These are phyloP conservation scores for Eristalinus sepulchralis DNA, from an alignment of 2,888 invertebrate species.

Conservation along the genomic window DNA sequence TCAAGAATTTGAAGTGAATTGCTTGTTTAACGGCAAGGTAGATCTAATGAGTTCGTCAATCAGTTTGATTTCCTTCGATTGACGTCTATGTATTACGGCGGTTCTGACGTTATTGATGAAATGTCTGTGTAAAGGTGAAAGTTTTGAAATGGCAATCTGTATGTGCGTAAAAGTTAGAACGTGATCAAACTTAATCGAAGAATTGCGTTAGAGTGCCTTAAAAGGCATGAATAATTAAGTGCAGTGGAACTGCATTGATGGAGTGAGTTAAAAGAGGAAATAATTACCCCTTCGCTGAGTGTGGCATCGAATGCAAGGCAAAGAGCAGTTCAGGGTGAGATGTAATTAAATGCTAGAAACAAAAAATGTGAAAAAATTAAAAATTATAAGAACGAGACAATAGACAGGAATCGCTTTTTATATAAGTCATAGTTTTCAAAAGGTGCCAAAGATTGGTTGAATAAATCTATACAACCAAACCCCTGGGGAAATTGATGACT, in stretches of 20 bases:
- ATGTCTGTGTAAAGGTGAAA: not conserved
- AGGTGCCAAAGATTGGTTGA: no score
- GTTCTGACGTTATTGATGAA: not conserved
- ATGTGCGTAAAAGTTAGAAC: not conserved
- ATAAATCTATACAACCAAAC: no score
- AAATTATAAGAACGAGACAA: no score
- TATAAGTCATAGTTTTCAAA: no score
- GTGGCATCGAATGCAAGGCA: not conserved
- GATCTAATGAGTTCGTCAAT: not conserved
- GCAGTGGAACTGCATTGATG: not conserved
- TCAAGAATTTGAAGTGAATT: not conserved
- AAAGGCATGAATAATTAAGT: not conserved
- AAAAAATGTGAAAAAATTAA: no score
- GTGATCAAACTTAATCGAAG: not conserved
- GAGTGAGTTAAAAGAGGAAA: not conserved
- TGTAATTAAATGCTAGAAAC: no score
- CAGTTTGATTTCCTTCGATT: not conserved
- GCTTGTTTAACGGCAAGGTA: not conserved
- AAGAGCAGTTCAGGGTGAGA: no score
- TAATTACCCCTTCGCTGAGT: not conserved
- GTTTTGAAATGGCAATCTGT: not conserved
- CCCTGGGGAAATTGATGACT: no score
- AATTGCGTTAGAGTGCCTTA: not conserved
- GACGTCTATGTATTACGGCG: not conserved
- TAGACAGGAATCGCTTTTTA: no score